These are phyloP conservation scores for Clarias laeviceps DNA, from an alignment of 2,797 vertebrate genomes.

Conservation along the genomic window DNA sequence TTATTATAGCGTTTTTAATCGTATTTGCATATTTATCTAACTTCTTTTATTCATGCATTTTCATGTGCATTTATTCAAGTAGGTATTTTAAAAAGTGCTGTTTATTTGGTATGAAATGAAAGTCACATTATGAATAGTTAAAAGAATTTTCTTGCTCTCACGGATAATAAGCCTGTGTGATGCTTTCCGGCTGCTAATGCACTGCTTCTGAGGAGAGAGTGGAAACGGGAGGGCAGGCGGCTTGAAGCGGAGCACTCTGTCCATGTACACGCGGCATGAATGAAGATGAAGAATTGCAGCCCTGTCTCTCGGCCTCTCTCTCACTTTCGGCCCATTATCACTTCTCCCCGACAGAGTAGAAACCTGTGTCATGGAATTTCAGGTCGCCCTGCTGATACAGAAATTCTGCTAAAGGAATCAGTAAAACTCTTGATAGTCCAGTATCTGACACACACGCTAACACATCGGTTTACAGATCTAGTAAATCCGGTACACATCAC, in stretches of 20 bases:
- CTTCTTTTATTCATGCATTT: too few relatives aligned
- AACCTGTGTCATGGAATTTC: neutral
- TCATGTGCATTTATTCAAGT: too few relatives aligned
- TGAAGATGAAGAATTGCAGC: conserved; percentile 7
- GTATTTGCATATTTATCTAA: too few relatives aligned
- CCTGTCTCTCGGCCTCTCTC: conserved; percentile 6
- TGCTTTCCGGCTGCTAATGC: conserved; percentile 8
- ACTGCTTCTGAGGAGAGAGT: neutral
- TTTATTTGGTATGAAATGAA: too few relatives aligned
- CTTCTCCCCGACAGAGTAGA: neutral
- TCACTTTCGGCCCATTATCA: neutral
- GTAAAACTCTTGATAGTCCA: neutral
- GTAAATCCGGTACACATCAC: too few relatives aligned
- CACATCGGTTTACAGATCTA: neutral
- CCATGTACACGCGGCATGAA: neutral
- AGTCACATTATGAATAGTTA: too few relatives aligned
- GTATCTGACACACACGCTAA: neutral
- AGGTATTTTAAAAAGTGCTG: too few relatives aligned
- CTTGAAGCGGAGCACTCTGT: neutral
- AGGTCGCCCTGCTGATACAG: neutral
- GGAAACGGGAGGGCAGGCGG: neutral
- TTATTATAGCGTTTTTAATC: too few relatives aligned
- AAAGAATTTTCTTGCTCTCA: neutral
- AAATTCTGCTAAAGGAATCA: neutral
- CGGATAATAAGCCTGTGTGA: neutral